A percentile compares a stretch with the other conserved stretches of the same genome.
Evolutionary conservation across 1,140 invertebrate genomes (phyloP).

Genomic region (Chymomyza costata): DNA sequence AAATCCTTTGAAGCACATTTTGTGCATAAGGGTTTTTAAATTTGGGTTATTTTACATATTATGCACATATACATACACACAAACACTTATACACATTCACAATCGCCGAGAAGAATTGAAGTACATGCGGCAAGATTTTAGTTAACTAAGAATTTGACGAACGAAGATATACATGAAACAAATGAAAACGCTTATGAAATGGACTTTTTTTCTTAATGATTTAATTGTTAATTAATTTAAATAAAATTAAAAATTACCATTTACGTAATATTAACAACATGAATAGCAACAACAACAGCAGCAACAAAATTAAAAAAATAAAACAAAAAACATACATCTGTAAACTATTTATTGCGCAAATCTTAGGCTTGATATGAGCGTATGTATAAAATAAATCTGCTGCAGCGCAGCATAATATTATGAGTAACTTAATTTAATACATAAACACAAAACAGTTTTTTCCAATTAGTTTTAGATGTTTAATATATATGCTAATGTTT

Average conservation of each 20-base stretch:
- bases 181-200: slow-evolving; percentile 66
- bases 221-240: slow-evolving; percentile 33
- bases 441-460: no score
- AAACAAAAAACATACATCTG: slow-evolving; percentile 14
- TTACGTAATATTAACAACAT: slow-evolving; percentile 36
- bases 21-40: no score
- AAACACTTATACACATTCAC: slow-evolving; percentile 1
- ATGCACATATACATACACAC: neutral
- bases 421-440: no score
- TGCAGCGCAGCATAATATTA: no score
- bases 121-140: neutral
- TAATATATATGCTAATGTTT: no score
- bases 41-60: no score
- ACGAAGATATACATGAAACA: slow-evolving; percentile 46
- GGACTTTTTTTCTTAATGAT: slow-evolving; percentile 62
- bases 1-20: no score
- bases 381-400: no score
- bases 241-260: no score
- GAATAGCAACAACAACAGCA: slow-evolving; percentile 17
- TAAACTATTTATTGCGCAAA: slow-evolving; percentile 51
- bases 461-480: no score
- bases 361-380: no score
- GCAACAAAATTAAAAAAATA: slow-evolving; percentile 15
- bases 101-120: slow-evolving; percentile 5
- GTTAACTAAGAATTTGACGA: slow-evolving; percentile 2